A percentile compares a stretch with the other conserved stretches of the same genome.
Evolutionary conservation across 2,113 vertebrate species (phyloP).

Genomic region (Turdus rufiventris): DNA sequence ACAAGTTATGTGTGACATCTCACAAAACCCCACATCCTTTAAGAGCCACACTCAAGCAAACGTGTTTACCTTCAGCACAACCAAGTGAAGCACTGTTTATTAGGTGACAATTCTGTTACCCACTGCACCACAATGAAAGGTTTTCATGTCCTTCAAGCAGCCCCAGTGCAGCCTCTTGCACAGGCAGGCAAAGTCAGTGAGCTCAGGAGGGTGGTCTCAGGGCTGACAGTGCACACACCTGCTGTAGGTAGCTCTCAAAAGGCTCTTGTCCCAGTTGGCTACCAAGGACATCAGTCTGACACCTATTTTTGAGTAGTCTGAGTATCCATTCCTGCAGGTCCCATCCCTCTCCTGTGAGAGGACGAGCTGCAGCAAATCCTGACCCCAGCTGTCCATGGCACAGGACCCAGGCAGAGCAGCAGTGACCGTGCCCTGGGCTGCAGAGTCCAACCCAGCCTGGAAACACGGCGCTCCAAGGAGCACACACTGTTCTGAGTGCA

Average conservation of each 20-base stretch:
- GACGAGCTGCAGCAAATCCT: neutral
- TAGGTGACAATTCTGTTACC: neutral
- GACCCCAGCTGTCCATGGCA: neutral
- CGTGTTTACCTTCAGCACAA: neutral
- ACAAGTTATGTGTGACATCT: neutral
- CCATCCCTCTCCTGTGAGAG: neutral
- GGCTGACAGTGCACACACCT: accelerated
- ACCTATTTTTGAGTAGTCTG: neutral
- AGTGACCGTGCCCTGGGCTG: neutral
- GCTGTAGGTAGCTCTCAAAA: neutral
- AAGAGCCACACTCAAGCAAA: neutral
- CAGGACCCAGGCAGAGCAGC: neutral
- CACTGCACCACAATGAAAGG: accelerated
- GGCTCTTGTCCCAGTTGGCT: neutral
- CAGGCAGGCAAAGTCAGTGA: neutral
- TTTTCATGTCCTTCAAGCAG: neutral
- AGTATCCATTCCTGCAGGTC: neutral
- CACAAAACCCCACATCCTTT: neutral
- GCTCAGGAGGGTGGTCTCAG: neutral
- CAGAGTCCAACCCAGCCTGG: neutral
- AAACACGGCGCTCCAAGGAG: accelerated
- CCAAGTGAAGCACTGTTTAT: neutral
- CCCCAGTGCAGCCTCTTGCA: neutral
- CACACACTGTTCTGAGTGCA: neutral
- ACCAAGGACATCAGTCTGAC: accelerated